These are phyloP conservation scores for Aegotheles bennettii DNA, from an alignment of 2,113 vertebrate species.

Conservation along the genomic window DNA sequence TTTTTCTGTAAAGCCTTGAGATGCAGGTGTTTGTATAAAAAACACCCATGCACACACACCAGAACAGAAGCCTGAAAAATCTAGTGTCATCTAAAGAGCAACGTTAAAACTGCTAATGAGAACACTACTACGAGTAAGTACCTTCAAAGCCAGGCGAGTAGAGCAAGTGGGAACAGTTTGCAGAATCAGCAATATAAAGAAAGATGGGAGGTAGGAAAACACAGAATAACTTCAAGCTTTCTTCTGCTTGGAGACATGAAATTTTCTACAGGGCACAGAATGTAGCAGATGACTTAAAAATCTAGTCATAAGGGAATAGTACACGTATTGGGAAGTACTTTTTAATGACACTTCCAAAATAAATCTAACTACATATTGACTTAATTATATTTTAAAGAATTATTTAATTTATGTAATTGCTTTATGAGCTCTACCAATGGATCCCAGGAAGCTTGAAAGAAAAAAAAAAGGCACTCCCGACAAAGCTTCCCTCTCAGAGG, in stretches of 20 bases:
- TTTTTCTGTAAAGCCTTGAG: neutral
- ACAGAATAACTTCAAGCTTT: neutral
- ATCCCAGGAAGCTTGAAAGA: neutral
- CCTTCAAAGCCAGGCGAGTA: neutral
- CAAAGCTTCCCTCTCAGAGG: neutral
- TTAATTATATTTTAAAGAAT: conserved; percentile 13
- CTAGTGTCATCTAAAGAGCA: accelerated
- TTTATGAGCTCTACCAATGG: neutral
- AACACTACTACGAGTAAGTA: accelerated
- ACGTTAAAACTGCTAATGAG: neutral
- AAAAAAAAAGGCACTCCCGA: neutral
- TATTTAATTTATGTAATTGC: conserved; percentile 7
- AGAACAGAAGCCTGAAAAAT: neutral
- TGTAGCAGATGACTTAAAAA: neutral
- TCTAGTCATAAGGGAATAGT: neutral
- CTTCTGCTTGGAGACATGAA: neutral
- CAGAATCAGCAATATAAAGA: neutral
- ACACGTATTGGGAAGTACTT: neutral
- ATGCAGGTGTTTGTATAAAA: neutral
- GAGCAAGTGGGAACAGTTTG: neutral
- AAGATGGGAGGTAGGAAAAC: neutral
- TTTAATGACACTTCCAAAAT: conserved; percentile 8
- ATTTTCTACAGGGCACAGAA: neutral
- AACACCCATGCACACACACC: neutral
- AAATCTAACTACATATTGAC: neutral